Conservation (phyloP, 2,888 invertebrate genomes). For the Leucoptera coffeella region DNA sequence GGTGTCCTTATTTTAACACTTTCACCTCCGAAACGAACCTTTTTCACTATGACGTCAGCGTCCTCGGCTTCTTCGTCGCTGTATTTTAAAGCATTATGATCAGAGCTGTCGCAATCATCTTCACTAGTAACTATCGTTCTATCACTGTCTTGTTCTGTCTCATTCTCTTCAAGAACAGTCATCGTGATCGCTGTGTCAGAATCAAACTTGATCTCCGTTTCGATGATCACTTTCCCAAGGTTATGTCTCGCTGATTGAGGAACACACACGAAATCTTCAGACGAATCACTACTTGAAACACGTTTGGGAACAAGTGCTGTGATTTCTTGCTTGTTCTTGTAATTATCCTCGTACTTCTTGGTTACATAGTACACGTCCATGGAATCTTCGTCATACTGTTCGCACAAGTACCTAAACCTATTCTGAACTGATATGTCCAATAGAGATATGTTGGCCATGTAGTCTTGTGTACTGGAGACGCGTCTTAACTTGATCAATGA, state of each 20-base stretch:
- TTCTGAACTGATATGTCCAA: conserved; percentile 42
- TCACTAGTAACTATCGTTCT: conserved; percentile 27
- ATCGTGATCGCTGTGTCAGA: conserved; percentile 77
- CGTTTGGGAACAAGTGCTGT: no score
- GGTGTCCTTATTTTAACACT: conserved; percentile 79
- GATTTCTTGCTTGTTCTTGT: background rate
- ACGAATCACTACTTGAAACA: conserved; percentile 35
- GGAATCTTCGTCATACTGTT: conserved; percentile 39
- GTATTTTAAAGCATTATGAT: conserved; percentile 51
- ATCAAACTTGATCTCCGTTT: conserved; percentile 77
- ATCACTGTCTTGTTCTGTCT: conserved; percentile 35
- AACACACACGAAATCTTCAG: conserved; percentile 53
- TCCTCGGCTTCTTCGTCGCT: conserved; percentile 59
- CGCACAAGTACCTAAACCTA: conserved; percentile 35
- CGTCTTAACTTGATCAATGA: conserved; percentile 66
- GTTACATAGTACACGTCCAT: conserved; percentile 40
- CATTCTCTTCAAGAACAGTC: conserved; percentile 72
- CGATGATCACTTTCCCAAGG: conserved; percentile 66
- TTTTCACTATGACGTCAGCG: conserved; percentile 51
- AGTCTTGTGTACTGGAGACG: conserved; percentile 59
- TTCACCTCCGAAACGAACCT: conserved; percentile 83
- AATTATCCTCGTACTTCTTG: conserved; percentile 7
- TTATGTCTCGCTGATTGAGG: conserved; percentile 27
- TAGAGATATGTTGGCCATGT: conserved; percentile 48
- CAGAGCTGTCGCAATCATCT: conserved; percentile 36